Evolutionary conservation across 2,113 vertebrate species (phyloP).

Genomic region (Corythaeola cristata): DNA sequence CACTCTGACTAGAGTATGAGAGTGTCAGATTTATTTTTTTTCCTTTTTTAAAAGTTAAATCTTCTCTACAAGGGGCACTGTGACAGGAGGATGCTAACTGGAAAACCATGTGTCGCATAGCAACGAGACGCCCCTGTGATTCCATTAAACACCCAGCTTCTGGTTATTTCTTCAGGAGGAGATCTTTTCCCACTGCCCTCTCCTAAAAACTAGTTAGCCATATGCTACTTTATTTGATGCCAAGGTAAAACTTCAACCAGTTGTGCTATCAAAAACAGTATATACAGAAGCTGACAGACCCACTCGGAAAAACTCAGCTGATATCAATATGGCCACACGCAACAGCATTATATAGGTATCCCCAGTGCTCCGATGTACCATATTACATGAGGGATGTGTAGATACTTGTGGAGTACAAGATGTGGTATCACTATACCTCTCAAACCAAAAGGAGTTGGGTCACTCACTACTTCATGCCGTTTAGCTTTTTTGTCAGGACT

Average conservation of each 20-base stretch:
- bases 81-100: background rate
- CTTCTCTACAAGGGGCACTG: background rate
- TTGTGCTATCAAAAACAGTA: background rate
- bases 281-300: background rate
- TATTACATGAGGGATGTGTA: background rate
- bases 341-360: background rate
- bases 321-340: background rate
- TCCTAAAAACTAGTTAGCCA: background rate
- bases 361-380: background rate
- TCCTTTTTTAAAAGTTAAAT: background rate
- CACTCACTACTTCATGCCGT: slow-evolving; percentile 94
- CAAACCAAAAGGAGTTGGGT: slow-evolving; percentile 94
- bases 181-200: background rate
- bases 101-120: background rate
- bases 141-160: background rate
- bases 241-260: background rate
- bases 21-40: rapidly evolving
- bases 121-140: background rate
- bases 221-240: background rate
- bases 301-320: background rate
- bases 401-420: slow-evolving; percentile 5
- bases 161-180: background rate
- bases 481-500: slow-evolving; percentile 96
- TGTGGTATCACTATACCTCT: slow-evolving; percentile 83
- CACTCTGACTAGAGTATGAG: background rate